These are phyloP conservation scores for Gallinago paraguaiae DNA, from an alignment of 2,113 vertebrate species.

Conservation along the genomic window DNA sequence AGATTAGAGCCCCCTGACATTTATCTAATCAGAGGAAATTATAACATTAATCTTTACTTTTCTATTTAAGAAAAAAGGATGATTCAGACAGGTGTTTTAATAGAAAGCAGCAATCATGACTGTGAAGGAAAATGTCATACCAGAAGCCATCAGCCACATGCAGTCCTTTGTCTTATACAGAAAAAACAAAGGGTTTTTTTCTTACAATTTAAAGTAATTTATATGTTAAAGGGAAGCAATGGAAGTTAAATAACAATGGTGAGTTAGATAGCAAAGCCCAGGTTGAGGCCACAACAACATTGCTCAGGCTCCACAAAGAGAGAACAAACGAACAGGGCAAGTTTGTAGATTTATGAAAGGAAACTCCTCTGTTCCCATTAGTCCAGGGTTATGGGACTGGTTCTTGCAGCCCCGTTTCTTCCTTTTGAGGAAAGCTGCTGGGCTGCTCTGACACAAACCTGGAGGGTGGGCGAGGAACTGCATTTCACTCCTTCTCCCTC, in stretches of 20 bases:
- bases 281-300: accelerated
- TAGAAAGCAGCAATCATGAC: neutral
- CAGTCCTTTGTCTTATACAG: neutral
- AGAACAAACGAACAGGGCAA: neutral
- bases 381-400: accelerated
- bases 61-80: neutral
- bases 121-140: neutral
- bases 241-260: neutral
- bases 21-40: slow-evolving; percentile 37
- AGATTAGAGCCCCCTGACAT: slow-evolving; percentile 2
- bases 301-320: neutral
- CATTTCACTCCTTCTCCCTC: neutral
- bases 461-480: accelerated
- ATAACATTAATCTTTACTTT: neutral
- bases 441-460: too few species aligned
- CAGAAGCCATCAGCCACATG: neutral
- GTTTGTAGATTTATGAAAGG: neutral
- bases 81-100: slow-evolving; percentile 18
- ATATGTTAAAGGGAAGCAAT: neutral
- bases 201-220: neutral
- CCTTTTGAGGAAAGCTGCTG: neutral
- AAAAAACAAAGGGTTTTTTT: neutral
- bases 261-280: neutral
- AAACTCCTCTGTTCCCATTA: neutral
- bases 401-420: accelerated